Base-by-base conservation (phyloP, 2,888 invertebrate species). In the Selenia dentaria region DNA sequence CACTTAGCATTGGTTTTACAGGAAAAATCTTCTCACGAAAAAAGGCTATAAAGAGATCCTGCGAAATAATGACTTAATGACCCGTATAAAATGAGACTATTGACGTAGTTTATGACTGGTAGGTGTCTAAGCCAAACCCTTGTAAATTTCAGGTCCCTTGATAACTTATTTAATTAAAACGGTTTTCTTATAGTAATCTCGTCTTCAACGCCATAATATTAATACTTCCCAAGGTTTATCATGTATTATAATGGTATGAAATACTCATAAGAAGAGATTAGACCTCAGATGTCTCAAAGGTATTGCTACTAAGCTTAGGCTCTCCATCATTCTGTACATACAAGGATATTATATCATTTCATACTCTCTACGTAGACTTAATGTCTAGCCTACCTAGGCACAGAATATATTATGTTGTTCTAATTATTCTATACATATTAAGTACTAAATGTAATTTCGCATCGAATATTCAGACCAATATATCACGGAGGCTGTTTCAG, bases 51-150 rank as follows among this genome's bases (percentile, higher is more conserved):
- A 59, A 59, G 45, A 37, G 41, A 48, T 49, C 51, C 58, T 52
- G 54, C 37, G 53, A 50, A 46, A 52, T 59, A 54, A 59, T 59
- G 56, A 54, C 54, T 59, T 59, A 59, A 59, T 59, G 59, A 52
- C 54, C 54, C 52, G 52, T 48, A 52, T 56, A 52, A 56, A 59
- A 56, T 51, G 59, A 49, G 54, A 52, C 56, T 46, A 59, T 56
- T 50, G 59, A 54, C 56, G 51, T 48, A 46, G 48, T 56, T 59
- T 59, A 59, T 54, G 41, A 43, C 46, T 51, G 45, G 35, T 43
- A 41, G 54, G 44, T 35, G 51, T 43, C 45, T 42, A 50, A 46
- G 41, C 50, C 42, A 26, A 38, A 36, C 43, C 40, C 44, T 20
- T 41, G 45, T 48, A 52, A 48, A 52, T 52, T 47, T 46, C 52